These are phyloP conservation scores for Neogale vison DNA, from an alignment of 2,113 vertebrate genomes.

Conservation along the genomic window DNA sequence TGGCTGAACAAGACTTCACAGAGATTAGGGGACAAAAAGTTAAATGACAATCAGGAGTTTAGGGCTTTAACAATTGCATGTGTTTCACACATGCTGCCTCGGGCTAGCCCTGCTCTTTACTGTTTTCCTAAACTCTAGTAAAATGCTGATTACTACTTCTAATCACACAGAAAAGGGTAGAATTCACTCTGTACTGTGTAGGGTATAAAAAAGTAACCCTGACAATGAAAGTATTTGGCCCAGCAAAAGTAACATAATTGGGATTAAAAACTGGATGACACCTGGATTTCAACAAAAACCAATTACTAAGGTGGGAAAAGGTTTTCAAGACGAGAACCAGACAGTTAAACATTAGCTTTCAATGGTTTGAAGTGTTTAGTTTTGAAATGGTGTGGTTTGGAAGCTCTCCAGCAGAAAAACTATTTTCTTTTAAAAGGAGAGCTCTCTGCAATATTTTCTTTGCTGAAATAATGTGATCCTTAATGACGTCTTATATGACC, in stretches of 20 bases:
- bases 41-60: constrained; percentile 41
- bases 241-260: neutral
- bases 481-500: constrained; percentile 78
- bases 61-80: constrained; percentile 21
- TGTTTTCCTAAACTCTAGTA: constrained; percentile 31
- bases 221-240: constrained; percentile 12
- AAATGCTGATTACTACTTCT: constrained; percentile 60
- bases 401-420: constrained; percentile 68
- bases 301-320: constrained; percentile 48
- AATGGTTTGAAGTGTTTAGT: constrained; percentile 75
- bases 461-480: constrained; percentile 78
- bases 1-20: constrained; percentile 12
- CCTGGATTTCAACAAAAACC: constrained; percentile 52
- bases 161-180: constrained; percentile 27
- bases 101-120: neutral
- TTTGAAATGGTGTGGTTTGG: constrained; percentile 84
- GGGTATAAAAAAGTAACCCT: constrained; percentile 23
- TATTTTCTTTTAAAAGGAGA: constrained; percentile 79
- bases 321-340: constrained; percentile 64
- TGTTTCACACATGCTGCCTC: constrained; percentile 53
- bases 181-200: neutral
- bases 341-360: constrained; percentile 79
- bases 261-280: constrained; percentile 51
- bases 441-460: constrained; percentile 78
- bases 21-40: constrained; percentile 16